Percentiles rank a stretch among this genome's conserved stretches.
phyloP scores from a whole-genome alignment of 2,888 invertebrate genomes.

The Tortricodes alternella region DNA sequence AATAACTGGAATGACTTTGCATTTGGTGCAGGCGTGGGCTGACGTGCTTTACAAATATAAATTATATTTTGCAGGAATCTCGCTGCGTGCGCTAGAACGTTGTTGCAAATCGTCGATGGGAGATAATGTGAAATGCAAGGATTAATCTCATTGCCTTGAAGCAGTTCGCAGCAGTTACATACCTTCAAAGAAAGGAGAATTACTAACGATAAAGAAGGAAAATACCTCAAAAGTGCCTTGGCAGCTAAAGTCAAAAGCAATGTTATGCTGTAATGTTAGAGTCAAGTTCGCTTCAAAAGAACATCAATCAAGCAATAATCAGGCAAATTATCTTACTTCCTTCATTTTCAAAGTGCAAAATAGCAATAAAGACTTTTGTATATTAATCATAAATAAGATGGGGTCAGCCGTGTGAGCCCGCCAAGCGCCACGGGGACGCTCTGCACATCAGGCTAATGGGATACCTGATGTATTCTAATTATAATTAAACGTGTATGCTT shows the following conservation, averaged over 20 bases:
- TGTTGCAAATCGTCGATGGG: constrained; percentile 9
- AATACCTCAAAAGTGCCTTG: too few relatives aligned
- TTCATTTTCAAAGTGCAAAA: constrained; percentile 15
- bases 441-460: constrained; percentile 22
- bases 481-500: constrained; percentile 17
- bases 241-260: too few relatives aligned
- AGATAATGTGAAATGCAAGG: constrained; percentile 20
- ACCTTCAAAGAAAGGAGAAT: too few relatives aligned
- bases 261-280: constrained; percentile 6
- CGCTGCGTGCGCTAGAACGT: constrained; percentile 26
- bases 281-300: background rate
- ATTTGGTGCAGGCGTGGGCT: constrained; percentile 32
- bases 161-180: too few relatives aligned
- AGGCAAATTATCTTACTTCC: constrained; percentile 21
- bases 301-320: constrained; percentile 22
- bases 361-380: constrained; percentile 18
- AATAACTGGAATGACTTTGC: constrained; percentile 37
- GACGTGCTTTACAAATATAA: constrained; percentile 27
- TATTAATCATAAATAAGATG: constrained; percentile 28
- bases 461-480: constrained; percentile 27
- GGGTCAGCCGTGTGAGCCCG: constrained; percentile 23
- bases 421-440: constrained; percentile 1
- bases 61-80: constrained; percentile 30
- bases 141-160: constrained; percentile 10
- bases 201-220: too few relatives aligned